Evolutionary conservation across 2,113 vertebrate genomes (phyloP).

Genomic region (Sinocyclocheilus grahami): DNA sequence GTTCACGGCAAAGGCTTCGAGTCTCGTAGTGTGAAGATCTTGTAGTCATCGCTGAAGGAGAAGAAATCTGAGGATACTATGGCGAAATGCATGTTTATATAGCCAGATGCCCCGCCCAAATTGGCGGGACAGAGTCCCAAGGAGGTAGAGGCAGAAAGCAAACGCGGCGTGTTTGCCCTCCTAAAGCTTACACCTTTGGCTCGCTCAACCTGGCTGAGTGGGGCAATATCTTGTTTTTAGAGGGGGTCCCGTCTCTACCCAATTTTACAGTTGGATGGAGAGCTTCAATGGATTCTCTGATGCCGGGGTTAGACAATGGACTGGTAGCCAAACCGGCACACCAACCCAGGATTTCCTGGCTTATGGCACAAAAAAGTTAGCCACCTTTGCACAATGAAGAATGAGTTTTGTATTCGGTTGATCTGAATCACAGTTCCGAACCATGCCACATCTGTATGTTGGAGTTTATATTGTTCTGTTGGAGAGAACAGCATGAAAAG

Average conservation of each 20-base stretch:
- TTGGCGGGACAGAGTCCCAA: constrained; percentile 24
- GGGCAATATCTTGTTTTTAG: constrained; percentile 70
- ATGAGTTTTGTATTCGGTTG: constrained; percentile 45
- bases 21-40: no score
- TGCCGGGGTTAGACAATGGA: constrained; percentile 68
- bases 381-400: constrained; percentile 49
- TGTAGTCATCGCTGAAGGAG: no score
- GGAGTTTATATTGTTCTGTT: not conserved
- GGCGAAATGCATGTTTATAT: no score
- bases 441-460: not conserved
- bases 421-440: constrained; percentile 2
- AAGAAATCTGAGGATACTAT: no score
- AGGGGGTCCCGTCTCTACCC: constrained; percentile 61
- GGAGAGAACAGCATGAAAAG: not conserved
- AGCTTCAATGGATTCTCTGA: constrained; percentile 74
- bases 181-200: constrained; percentile 52
- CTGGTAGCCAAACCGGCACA: constrained; percentile 61
- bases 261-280: constrained; percentile 80
- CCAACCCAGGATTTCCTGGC: constrained; percentile 76
- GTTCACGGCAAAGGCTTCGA: no score
- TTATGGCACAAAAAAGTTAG: constrained; percentile 62
- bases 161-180: constrained; percentile 60
- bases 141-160: constrained; percentile 70
- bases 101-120: no score
- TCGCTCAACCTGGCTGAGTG: constrained; percentile 52